Evolutionary conservation across 2,888 invertebrate species (phyloP).

Genomic region (Petrophora chlorosata): DNA sequence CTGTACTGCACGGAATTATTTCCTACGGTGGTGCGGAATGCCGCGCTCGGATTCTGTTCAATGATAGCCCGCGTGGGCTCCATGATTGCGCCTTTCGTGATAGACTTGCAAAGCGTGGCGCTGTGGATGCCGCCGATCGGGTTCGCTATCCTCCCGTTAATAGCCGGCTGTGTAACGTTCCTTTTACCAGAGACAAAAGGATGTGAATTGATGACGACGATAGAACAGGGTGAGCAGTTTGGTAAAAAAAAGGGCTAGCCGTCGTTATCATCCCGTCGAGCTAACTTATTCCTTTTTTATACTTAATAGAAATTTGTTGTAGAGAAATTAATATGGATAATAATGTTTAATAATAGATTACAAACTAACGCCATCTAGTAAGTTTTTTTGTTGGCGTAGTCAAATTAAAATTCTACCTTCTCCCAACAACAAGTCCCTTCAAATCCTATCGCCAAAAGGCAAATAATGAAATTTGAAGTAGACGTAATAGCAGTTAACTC

Average conservation of each 20-base stretch:
- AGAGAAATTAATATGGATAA: too few species aligned
- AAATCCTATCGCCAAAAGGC: too few species aligned
- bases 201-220: slow-evolving; percentile 89
- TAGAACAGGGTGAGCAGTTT: slow-evolving; percentile 89
- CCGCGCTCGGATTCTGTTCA: slow-evolving; percentile 94
- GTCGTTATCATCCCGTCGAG: too few species aligned
- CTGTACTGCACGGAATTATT: slow-evolving; percentile 94
- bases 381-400: too few species aligned
- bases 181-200: slow-evolving; percentile 91
- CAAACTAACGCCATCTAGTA: too few species aligned
- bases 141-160: slow-evolving; percentile 88
- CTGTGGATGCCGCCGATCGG: slow-evolving; percentile 87
- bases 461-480: too few species aligned
- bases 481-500: too few species aligned
- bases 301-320: too few species aligned
- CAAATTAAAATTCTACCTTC: too few species aligned
- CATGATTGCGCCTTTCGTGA: slow-evolving; percentile 92
- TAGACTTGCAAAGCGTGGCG: slow-evolving; percentile 78
- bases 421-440: too few species aligned
- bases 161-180: slow-evolving; percentile 79
- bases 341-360: too few species aligned
- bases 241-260: slow-evolving; percentile 52
- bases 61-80: slow-evolving; percentile 94
- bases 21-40: slow-evolving; percentile 94
- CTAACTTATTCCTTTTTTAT: background rate